A percentile compares a stretch with the other conserved stretches of the same genome.
Conservation (phyloP, 2,797 vertebrate genomes). For the Oreortyx pictus region DNA sequence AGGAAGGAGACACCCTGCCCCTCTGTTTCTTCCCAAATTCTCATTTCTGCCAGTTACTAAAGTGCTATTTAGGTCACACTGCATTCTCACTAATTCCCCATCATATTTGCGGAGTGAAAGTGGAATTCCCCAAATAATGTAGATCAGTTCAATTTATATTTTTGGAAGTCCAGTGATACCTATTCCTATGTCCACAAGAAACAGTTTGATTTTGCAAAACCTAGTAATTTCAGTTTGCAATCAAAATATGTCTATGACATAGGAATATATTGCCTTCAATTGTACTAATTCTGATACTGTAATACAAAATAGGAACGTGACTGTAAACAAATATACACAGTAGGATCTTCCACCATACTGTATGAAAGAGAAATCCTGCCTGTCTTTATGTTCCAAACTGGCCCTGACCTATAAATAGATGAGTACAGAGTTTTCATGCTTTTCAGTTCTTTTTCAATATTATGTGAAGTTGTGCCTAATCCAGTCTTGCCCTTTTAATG, state of each 20-base stretch:
- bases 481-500: neutral
- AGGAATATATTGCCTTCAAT: neutral
- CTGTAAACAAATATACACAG: neutral
- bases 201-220: neutral
- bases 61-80: neutral
- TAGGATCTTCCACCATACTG: neutral
- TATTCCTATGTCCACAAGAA: accelerated
- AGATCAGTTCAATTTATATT: neutral
- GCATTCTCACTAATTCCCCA: neutral
- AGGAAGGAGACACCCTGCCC: neutral
- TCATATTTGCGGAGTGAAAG: neutral
- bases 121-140: neutral
- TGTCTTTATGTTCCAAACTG: neutral
- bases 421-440: neutral
- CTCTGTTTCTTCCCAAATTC: neutral
- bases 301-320: neutral
- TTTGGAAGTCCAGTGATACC: neutral
- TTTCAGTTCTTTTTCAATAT: neutral
- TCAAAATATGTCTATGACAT: neutral
- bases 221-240: neutral
- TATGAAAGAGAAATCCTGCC: neutral
- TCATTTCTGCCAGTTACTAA: neutral
- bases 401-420: neutral
- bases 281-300: neutral
- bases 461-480: neutral